Evolutionary conservation across 1,140 invertebrate genomes (phyloP).

Genomic region (Grapholita molesta): DNA sequence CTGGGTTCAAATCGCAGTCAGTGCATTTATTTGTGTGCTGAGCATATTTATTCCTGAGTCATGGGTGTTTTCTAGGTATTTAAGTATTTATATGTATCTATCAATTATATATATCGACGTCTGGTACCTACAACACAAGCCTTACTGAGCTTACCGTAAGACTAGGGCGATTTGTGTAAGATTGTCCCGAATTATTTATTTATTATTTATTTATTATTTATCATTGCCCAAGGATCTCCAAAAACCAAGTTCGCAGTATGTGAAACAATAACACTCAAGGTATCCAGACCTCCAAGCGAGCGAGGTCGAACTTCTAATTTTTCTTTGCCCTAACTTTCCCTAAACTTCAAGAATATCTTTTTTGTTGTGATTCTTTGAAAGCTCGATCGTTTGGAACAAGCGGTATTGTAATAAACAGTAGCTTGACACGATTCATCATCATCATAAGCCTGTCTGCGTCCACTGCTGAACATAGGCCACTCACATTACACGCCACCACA

Average conservation of each 20-base stretch:
- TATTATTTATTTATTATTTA: background rate
- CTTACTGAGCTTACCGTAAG: too few relatives aligned
- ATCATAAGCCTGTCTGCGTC: too few relatives aligned
- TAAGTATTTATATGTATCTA: too few relatives aligned
- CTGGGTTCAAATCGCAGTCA: too few relatives aligned
- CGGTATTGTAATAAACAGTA: background rate
- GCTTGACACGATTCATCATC: too few relatives aligned
- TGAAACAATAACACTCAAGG: background rate
- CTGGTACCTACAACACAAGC: too few relatives aligned
- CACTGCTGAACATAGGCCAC: too few relatives aligned
- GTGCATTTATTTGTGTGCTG: too few relatives aligned
- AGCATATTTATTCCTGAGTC: too few relatives aligned
- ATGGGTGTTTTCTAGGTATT: too few relatives aligned
- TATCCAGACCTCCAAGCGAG: background rate
- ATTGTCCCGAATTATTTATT: background rate
- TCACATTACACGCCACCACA: background rate
- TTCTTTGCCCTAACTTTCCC: background rate
- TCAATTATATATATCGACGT: too few relatives aligned
- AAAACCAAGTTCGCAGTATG: background rate
- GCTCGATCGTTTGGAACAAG: background rate
- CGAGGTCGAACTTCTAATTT: background rate
- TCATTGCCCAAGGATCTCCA: background rate
- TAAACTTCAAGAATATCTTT: background rate
- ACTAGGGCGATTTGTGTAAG: too few relatives aligned
- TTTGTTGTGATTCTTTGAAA: background rate